phyloP scores from a whole-genome alignment of 2,888 invertebrate genomes.

The Isoperla grammatica region DNA sequence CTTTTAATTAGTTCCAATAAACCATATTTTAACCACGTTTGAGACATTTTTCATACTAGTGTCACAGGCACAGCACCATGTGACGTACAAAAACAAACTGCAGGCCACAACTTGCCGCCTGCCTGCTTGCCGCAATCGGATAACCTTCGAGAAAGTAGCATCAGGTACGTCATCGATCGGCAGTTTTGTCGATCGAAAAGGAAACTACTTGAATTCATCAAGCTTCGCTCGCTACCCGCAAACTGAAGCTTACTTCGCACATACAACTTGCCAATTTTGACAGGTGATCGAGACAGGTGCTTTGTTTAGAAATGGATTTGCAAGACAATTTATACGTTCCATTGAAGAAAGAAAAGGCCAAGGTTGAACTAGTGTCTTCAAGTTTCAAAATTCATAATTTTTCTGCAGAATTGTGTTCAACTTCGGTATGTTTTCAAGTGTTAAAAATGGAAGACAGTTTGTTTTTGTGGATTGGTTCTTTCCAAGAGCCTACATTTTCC shows the following conservation, averaged over 20 bases:
- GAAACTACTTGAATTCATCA: no score
- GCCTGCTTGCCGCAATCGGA: no score
- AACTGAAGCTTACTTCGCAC: no score
- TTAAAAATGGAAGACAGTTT: slow-evolving; percentile 17
- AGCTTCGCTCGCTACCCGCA: no score
- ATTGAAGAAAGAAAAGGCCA: slow-evolving; percentile 1
- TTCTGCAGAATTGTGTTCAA: not conserved
- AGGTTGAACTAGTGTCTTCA: not conserved
- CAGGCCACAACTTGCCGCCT: no score
- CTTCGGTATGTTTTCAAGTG: slow-evolving; percentile 6
- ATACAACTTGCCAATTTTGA: no score
- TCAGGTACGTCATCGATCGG: no score
- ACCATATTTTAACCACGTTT: not conserved
- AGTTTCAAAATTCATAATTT: not conserved
- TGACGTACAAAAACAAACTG: not conserved
- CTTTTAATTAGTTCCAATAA: not conserved
- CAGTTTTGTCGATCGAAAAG: no score
- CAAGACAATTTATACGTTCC: not conserved
- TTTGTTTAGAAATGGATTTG: no score
- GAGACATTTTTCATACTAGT: no score
- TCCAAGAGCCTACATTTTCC: slow-evolving; percentile 9
- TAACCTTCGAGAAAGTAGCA: no score
- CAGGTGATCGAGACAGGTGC: no score
- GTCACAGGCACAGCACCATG: not conserved
- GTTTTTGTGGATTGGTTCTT: slow-evolving; percentile 16